Evolutionary conservation across 2,888 invertebrate genomes (phyloP).

Genomic region (Cryptus viduatorius): DNA sequence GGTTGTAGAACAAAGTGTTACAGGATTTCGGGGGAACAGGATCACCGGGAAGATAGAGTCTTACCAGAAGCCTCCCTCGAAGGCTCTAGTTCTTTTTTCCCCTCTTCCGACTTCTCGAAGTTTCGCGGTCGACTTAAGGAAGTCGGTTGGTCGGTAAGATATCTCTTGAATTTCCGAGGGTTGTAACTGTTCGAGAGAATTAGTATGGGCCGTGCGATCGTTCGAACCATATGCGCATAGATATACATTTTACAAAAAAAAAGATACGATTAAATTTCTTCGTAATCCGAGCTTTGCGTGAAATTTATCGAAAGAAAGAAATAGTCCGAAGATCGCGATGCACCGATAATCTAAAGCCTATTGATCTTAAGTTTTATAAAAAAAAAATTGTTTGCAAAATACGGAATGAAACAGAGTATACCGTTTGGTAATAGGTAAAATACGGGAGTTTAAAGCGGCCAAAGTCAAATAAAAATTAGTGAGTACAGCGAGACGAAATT

Average conservation of each 20-base stretch:
- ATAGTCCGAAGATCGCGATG: background rate
- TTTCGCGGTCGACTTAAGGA: constrained; percentile 5
- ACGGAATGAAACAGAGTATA: background rate
- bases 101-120: background rate
- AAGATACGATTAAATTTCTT: background rate
- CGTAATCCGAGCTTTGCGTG: background rate
- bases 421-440: background rate
- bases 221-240: background rate
- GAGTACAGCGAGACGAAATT: background rate
- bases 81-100: constrained; percentile 1
- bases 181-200: background rate
- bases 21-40: constrained; percentile 19
- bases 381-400: background rate
- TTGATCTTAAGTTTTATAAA: background rate
- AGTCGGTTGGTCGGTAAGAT: background rate
- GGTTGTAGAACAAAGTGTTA: constrained; percentile 37
- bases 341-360: background rate
- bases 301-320: background rate
- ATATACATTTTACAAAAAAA: background rate
- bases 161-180: constrained; percentile 8
- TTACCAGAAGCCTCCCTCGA: background rate
- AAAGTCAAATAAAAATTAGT: background rate
- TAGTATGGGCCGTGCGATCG: background rate
- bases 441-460: background rate
- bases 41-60: constrained; percentile 15